Evolutionary conservation across 2,113 vertebrate species (phyloP).

Genomic region (Orientallactaga bullata): DNA sequence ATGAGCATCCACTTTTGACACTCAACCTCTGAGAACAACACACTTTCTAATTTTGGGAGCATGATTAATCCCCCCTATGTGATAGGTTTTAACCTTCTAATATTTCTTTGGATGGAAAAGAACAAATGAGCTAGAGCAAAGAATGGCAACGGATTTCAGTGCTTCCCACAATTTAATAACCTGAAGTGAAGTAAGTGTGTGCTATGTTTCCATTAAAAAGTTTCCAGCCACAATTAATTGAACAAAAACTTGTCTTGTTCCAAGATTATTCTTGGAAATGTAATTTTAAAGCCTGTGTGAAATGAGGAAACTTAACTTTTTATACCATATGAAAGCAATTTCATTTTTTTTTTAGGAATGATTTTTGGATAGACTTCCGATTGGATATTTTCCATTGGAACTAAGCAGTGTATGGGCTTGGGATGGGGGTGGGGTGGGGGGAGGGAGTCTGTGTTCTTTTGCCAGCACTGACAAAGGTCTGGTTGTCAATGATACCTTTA

Average conservation of each 20-base stretch:
- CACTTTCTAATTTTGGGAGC: slow-evolving; percentile 85
- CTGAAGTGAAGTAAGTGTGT: slow-evolving; percentile 80
- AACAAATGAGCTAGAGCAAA: slow-evolving; percentile 78
- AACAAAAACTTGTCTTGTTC: slow-evolving; percentile 85
- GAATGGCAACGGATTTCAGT: slow-evolving; percentile 80
- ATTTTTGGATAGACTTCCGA: slow-evolving; percentile 81
- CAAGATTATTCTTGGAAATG: slow-evolving; percentile 86
- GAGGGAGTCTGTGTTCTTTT: slow-evolving; percentile 87
- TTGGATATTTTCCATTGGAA: slow-evolving; percentile 90
- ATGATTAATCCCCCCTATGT: slow-evolving; percentile 83
- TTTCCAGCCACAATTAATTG: slow-evolving; percentile 86
- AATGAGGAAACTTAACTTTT: slow-evolving; percentile 80
- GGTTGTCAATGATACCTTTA: slow-evolving; percentile 95
- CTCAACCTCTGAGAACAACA: slow-evolving; percentile 76
- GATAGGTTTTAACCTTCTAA: slow-evolving; percentile 84
- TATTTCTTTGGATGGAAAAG: slow-evolving; percentile 82
- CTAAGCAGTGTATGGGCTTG: slow-evolving; percentile 82
- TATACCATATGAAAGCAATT: slow-evolving; percentile 82
- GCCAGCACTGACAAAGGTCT: slow-evolving; percentile 95
- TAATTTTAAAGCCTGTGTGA: slow-evolving; percentile 83
- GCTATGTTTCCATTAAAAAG: slow-evolving; percentile 82
- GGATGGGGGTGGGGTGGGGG: slow-evolving; percentile 63
- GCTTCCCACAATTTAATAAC: slow-evolving; percentile 83
- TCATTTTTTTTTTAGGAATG: slow-evolving; percentile 78
- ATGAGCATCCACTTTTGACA: slow-evolving; percentile 79